Evolutionary conservation across 2,113 vertebrate species (phyloP), one percentile per base, ranked within the genome.

Genomic region (Chaetura pelagica): DNA sequence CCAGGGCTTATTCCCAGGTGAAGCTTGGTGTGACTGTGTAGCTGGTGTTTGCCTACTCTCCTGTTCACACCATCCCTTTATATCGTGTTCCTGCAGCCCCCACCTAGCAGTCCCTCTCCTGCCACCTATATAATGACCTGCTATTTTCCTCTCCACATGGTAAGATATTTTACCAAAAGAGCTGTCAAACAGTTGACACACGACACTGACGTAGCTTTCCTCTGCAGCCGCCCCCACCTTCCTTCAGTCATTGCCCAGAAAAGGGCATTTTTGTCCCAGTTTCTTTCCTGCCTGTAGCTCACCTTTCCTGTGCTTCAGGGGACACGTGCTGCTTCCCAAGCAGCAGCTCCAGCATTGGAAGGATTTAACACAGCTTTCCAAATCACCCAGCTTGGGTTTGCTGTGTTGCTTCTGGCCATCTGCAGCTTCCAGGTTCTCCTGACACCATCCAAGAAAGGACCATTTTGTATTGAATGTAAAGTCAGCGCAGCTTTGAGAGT

Each of bases 51-150:
- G 10, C 76, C 72, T 26, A 4, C 38, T 11, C 30, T 62, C 30
- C 66, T 1, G 0, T 3, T 49, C 62, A 32, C 51, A 15, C 8
- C 1, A 5, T 13, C 34, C 55, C 74, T 66, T 21, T 15, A 4
- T 2, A 7, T 7, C 64, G 19, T 1, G 2, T 9, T n/a, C 58
- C 86, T 42, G 67, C 3, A 7, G 55, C 78, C 40, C 27, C 32
- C 62, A 42, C 62, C 61, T 72, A 23, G 46, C 64, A 34, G 67
- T 15, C 1, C 24, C 63, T 62, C 68, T 69, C 40, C 77, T 80
- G 18, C 44, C 68, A 34, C 77, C 68, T 7, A 1, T 38, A 12
- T 3, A 32, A 35, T 1, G 2, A 54, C 21, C 74, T 7, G 74
- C 2, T 38, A 2, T 19, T 42, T 64, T 38, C 92, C 55, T 35